Percentiles rank a stretch among this genome's conserved stretches.
phyloP scores from a whole-genome alignment of 2,113 vertebrate genomes.

The Thomomys bottae region DNA sequence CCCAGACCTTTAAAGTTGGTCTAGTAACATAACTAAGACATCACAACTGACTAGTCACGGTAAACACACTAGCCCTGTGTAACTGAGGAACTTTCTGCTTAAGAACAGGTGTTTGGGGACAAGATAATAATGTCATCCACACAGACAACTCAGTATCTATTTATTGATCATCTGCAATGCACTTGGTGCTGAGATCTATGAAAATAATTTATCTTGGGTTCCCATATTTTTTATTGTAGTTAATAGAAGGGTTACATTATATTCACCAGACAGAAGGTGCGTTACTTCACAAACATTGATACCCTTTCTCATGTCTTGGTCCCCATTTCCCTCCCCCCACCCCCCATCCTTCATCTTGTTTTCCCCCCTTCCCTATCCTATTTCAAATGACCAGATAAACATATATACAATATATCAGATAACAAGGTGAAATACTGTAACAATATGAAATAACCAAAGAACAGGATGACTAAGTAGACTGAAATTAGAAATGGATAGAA shows the following conservation, averaged over 20 bases:
- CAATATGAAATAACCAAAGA: too few relatives aligned
- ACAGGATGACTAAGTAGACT: background rate
- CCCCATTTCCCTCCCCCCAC: too few relatives aligned
- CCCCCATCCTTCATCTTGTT: too few relatives aligned
- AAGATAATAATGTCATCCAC: background rate
- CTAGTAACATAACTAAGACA: background rate
- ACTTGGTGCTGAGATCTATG: background rate
- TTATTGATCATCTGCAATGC: background rate
- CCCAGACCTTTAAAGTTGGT: background rate
- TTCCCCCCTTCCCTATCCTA: too few relatives aligned
- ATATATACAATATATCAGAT: too few relatives aligned
- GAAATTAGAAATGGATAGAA: background rate
- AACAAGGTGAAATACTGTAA: too few relatives aligned
- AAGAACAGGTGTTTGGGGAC: background rate
- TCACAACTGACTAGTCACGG: background rate
- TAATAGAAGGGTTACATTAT: too few relatives aligned
- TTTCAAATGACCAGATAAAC: too few relatives aligned
- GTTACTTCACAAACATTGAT: too few relatives aligned
- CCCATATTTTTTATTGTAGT: too few relatives aligned
- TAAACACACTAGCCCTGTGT: background rate
- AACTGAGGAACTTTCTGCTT: rapidly evolving
- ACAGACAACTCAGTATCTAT: background rate
- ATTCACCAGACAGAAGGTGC: too few relatives aligned
- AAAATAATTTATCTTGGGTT: background rate
- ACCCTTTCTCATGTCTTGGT: too few relatives aligned